Evolutionary conservation across 2,797 vertebrate species (phyloP), one percentile per base, ranked within the genome.

Genomic region (Hylomyscus alleni): DNA sequence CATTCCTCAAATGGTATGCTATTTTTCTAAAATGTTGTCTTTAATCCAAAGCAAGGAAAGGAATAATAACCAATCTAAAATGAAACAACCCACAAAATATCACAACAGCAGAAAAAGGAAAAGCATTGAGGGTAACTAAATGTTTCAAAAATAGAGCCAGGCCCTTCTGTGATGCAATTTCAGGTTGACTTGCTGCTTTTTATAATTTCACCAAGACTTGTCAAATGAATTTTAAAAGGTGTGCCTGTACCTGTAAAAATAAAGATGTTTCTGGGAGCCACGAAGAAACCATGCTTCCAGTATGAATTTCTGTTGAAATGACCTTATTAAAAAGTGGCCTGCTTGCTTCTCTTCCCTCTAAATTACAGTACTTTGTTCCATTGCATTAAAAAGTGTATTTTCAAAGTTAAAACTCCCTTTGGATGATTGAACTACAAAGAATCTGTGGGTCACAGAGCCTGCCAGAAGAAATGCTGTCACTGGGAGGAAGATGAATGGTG

Each of bases 241-340:
- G 52, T 75, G 15, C 20, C 34, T n/a, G 1, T 81, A 34, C 15
- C 26, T n/a, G 40, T 72, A n/a, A 85, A 92, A 92, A 93, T 60
- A 84, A 96, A 95, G 47, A 31, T 54, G 11, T 65, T 85, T 91
- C 44, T 93, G 90, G 58, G 29, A 91, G 26, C 2, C 84, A 89
- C 50, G 73, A 96, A 91, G 58, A 22, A 4, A 4, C 22, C 8
- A 83, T 2, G 69, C 6, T 58, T 92, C 50, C 26, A 50, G 8
- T 26, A 29, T 95, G 56, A 89, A 95, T 96, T 94, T 62, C 78
- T 69, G 90, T 87, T 80, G 22, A 95, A 96, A 94, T 92, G 78
- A 86, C 72, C 60, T 96, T 86, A 69, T 37, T 37, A 67, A 77
- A 93, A 95, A 96, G 94, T 81, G 52, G 37, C 76, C 93, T 95